Evolutionary conservation across 2,113 vertebrate species (phyloP).

Genomic region (Paralichthys olivaceus): DNA sequence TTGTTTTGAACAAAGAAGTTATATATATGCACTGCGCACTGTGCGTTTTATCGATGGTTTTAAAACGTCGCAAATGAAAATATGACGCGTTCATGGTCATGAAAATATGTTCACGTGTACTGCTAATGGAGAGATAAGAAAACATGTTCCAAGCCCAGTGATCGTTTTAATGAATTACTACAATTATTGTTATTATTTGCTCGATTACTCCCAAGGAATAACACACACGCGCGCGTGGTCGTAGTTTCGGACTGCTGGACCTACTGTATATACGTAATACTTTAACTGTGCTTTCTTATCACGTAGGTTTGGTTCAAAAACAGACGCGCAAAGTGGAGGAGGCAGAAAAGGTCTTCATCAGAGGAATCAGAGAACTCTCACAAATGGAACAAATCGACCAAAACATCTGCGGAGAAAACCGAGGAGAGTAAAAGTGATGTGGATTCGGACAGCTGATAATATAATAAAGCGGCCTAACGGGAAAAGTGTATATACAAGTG

Average conservation of each 20-base stretch:
- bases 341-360: constrained; percentile 96
- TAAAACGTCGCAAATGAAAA: no score
- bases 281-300: neutral
- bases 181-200: no score
- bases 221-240: neutral
- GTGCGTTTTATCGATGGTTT: no score
- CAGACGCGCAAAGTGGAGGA: constrained; percentile 96
- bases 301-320: constrained; percentile 99
- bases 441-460: constrained; percentile 97
- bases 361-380: constrained; percentile 95
- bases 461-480: neutral
- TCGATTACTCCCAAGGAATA: no score
- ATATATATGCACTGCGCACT: no score
- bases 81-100: no score
- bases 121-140: no score
- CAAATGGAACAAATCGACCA: constrained; percentile 92
- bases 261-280: neutral
- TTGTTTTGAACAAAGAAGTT: no score
- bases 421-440: constrained; percentile 92
- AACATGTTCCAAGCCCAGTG: no score
- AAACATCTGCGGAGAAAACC: constrained; percentile 88
- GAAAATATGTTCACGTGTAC: no score
- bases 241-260: neutral
- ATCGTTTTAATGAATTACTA: no score
- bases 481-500: constrained; percentile 67